Conservation (phyloP, 2,113 vertebrate genomes). For the Leucopsar rothschildi region DNA sequence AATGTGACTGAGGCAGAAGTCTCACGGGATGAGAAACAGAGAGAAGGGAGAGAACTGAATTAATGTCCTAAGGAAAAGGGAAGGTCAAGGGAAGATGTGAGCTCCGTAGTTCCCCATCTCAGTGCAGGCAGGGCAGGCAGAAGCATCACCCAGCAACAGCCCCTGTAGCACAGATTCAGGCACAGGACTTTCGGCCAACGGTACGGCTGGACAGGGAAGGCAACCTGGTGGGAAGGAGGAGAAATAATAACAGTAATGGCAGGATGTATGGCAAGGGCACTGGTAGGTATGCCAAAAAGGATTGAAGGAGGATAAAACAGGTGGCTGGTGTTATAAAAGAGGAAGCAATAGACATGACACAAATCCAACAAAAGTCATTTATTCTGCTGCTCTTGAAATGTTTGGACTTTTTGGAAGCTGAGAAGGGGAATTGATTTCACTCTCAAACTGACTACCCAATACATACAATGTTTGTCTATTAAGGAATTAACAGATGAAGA, state of each 20-base stretch:
- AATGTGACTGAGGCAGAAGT: neutral
- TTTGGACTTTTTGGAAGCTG: neutral
- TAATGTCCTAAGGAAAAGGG: neutral
- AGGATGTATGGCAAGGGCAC: neutral
- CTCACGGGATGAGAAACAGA: neutral
- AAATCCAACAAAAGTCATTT: neutral
- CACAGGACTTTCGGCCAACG: accelerated
- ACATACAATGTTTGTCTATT: neutral
- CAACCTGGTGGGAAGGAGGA: neutral
- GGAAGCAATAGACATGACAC: neutral
- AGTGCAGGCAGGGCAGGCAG: neutral
- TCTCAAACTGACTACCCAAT: neutral
- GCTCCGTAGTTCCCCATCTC: neutral
- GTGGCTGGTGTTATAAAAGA: accelerated
- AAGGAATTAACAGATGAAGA: neutral
- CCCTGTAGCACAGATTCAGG: accelerated
- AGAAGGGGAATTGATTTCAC: neutral
- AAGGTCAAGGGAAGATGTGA: neutral
- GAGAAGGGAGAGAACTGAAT: neutral
- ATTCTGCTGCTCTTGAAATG: neutral
- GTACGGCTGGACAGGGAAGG: neutral
- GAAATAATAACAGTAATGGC: neutral
- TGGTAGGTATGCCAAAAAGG: neutral
- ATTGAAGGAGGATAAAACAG: neutral
- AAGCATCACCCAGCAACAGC: neutral